phyloP scores from a whole-genome alignment of 2,797 vertebrate genomes.

The Denticeps clupeoides region DNA sequence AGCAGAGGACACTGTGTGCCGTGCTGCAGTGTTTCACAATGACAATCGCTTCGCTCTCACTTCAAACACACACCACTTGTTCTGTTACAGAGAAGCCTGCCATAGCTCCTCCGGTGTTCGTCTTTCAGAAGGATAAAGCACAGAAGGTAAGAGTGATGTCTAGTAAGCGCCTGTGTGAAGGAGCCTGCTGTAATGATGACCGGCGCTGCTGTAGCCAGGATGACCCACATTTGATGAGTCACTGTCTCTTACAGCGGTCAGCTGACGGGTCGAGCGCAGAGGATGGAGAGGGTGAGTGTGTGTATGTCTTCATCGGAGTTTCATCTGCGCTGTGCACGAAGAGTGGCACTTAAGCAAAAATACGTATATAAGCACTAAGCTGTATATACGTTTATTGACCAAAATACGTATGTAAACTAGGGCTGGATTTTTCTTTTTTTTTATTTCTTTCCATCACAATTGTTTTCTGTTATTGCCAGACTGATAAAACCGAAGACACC shows the following conservation, averaged over 20 bases:
- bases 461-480: no score
- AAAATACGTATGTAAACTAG: no score
- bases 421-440: no score
- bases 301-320: not conserved
- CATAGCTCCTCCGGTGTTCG: conserved; percentile 94
- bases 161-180: not conserved
- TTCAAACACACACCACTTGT: no score
- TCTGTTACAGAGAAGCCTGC: conserved; percentile 98
- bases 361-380: no score
- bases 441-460: no score
- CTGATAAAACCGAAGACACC: no score
- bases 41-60: conserved; percentile 32
- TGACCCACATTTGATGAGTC: not conserved
- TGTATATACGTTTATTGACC: no score
- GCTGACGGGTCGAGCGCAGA: conserved; percentile 91
- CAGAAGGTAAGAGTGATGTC: conserved; percentile 77
- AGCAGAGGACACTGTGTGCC: no score
- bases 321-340: conserved; percentile 13
- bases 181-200: not conserved
- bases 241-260: conserved; percentile 67
- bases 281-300: conserved; percentile 80
- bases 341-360: no score
- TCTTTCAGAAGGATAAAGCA: conserved; percentile 99
- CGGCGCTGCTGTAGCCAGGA: not conserved
- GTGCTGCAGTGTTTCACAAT: no score